Percentiles rank a stretch among this genome's conserved stretches.
Evolutionary conservation across 2,888 invertebrate species (phyloP).

Genomic region (Drosophila picticornis): DNA sequence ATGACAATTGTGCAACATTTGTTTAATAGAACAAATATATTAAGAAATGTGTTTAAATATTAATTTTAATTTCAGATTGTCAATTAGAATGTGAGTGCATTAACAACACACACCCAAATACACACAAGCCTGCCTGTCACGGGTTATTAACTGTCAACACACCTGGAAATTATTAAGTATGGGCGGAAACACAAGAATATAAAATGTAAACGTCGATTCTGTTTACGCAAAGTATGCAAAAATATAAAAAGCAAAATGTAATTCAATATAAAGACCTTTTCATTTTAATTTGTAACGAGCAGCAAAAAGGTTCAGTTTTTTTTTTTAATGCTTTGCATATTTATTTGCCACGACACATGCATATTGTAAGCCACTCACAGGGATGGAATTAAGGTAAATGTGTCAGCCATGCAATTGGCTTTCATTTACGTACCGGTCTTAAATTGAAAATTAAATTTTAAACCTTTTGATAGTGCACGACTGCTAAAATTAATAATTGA

Average conservation of each 20-base stretch:
- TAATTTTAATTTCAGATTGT: constrained; percentile 9
- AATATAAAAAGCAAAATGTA: constrained; percentile 33
- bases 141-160: constrained; percentile 53
- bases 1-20: neutral
- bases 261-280: constrained; percentile 56
- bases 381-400: constrained; percentile 51
- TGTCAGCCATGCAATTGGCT: constrained; percentile 39
- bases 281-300: constrained; percentile 39
- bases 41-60: neutral
- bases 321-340: constrained; percentile 7
- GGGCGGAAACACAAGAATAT: constrained; percentile 21
- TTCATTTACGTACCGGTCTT: constrained; percentile 43
- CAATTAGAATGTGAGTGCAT: constrained; percentile 12
- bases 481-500: constrained; percentile 65
- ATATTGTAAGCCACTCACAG: constrained; percentile 20
- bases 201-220: constrained; percentile 24
- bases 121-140: constrained; percentile 22
- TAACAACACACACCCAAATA: constrained; percentile 9
- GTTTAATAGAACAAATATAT: constrained; percentile 4
- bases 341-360: constrained; percentile 15
- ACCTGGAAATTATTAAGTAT: constrained; percentile 33
- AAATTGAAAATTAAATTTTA: constrained; percentile 60
- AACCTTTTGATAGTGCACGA: constrained; percentile 52
- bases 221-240: constrained; percentile 12
- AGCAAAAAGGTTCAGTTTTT: constrained; percentile 16